These are phyloP conservation scores for Zingel zingel DNA, from an alignment of 2,113 vertebrate species.

Conservation along the genomic window DNA sequence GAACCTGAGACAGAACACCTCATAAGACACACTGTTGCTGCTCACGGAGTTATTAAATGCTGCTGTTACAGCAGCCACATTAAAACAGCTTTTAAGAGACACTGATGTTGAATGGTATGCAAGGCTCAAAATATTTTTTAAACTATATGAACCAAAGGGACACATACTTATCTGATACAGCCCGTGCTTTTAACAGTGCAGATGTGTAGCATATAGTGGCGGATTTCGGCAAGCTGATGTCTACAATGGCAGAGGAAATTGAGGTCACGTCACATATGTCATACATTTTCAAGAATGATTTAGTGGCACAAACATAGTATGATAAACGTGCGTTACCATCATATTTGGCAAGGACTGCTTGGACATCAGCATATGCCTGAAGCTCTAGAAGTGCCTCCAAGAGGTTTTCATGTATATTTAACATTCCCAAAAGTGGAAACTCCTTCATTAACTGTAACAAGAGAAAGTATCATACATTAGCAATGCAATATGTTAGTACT, in stretches of 20 bases:
- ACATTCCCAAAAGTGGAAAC: conserved; percentile 96
- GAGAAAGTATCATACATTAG: conserved; percentile 8
- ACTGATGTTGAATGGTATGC: not conserved
- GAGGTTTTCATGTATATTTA: conserved; percentile 99
- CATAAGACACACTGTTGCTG: not conserved
- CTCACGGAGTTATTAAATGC: not conserved
- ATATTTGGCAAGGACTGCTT: conserved; percentile 98
- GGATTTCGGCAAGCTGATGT: conserved; percentile 99
- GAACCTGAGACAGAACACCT: conserved; percentile 85
- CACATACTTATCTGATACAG: conserved; percentile 98
- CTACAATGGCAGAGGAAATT: conserved; percentile 73
- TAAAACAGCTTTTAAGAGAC: not conserved
- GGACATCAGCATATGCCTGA: conserved; percentile 98
- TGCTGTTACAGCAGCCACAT: not conserved
- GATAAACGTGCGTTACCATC: conserved; percentile 85
- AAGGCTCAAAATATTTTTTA: not conserved
- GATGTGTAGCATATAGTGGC: conserved; percentile 99
- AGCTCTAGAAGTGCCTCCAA: conserved; percentile 96
- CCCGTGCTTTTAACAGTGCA: conserved; percentile 97
- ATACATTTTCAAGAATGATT: not conserved
- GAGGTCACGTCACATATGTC: not conserved
- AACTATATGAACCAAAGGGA: not conserved
- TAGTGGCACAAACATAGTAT: not conserved
- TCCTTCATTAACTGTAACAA: conserved; percentile 96
- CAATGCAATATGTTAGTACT: not conserved